These are phyloP conservation scores for Argentina silus DNA, from an alignment of 2,797 vertebrate species.

Conservation along the genomic window DNA sequence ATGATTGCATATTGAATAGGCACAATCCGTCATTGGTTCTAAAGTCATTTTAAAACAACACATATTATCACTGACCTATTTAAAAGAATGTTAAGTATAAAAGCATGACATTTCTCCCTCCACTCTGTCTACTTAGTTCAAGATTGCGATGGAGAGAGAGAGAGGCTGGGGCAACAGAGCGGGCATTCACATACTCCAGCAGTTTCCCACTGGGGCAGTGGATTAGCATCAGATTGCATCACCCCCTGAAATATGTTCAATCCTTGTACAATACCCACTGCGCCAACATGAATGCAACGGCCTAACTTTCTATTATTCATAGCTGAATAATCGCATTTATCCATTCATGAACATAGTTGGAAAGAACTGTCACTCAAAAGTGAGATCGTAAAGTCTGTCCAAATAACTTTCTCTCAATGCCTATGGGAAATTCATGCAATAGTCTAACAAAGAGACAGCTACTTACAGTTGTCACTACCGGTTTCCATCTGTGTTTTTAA, in stretches of 20 bases:
- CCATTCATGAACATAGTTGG: neutral
- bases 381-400: too few species aligned
- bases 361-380: neutral
- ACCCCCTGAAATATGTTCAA: constrained; percentile 61
- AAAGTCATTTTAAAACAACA: neutral
- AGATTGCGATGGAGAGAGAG: neutral
- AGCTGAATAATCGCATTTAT: too few species aligned
- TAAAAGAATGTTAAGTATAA: neutral
- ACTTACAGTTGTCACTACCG: constrained; percentile 25
- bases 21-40: neutral
- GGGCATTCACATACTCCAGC: constrained; percentile 51
- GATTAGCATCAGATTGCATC: constrained; percentile 63
- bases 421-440: neutral
- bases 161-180: constrained; percentile 42
- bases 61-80: neutral
- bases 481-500: constrained; percentile 16
- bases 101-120: neutral
- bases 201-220: constrained; percentile 59
- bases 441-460: neutral
- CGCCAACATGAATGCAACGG: neutral
- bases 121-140: neutral
- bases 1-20: too few species aligned
- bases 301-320: neutral
- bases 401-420: neutral
- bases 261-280: constrained; percentile 37